These are phyloP conservation scores for Schizaphis graminum DNA, from an alignment of 2,888 invertebrate species.

Conservation along the genomic window DNA sequence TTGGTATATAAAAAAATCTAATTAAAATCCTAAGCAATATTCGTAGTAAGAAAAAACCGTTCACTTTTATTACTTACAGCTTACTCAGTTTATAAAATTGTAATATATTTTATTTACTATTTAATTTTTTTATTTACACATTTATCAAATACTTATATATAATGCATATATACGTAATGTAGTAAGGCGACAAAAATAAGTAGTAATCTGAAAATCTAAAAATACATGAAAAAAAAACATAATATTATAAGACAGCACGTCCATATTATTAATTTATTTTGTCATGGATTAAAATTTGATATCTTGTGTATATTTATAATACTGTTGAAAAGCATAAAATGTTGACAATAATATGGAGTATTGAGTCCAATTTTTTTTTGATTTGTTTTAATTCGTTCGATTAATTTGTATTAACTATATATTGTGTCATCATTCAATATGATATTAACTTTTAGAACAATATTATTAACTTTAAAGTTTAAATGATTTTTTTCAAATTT, in stretches of 20 bases:
- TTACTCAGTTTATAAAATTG: conserved; percentile 9
- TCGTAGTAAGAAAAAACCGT: background rate
- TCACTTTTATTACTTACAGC: conserved; percentile 5
- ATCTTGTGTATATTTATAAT: conserved; percentile 21
- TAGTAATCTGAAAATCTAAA: conserved; percentile 26
- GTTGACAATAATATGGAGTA: background rate
- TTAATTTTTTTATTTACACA: conserved; percentile 7
- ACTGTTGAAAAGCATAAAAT: background rate
- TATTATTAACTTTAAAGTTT: background rate
- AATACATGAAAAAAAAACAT: conserved; percentile 45
- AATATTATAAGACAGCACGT: conserved; percentile 39
- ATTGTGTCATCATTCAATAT: background rate
- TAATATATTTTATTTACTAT: conserved; percentile 7
- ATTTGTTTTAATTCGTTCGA: background rate
- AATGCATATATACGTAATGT: background rate
- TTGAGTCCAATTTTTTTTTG: background rate
- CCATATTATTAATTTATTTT: conserved; percentile 47
- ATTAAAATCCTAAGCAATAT: conserved; percentile 11
- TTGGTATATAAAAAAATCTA: conserved; percentile 6
- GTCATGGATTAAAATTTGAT: conserved; percentile 37
- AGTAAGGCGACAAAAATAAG: conserved; percentile 21
- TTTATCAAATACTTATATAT: conserved; percentile 33
- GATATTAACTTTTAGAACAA: background rate
- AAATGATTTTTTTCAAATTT: background rate
- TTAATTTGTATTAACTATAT: background rate